A percentile compares a stretch with the other conserved stretches of the same genome.
These are phyloP conservation scores for Oryzias curvinotus DNA, from an alignment of 2,113 vertebrate genomes.

Conservation along the genomic window DNA sequence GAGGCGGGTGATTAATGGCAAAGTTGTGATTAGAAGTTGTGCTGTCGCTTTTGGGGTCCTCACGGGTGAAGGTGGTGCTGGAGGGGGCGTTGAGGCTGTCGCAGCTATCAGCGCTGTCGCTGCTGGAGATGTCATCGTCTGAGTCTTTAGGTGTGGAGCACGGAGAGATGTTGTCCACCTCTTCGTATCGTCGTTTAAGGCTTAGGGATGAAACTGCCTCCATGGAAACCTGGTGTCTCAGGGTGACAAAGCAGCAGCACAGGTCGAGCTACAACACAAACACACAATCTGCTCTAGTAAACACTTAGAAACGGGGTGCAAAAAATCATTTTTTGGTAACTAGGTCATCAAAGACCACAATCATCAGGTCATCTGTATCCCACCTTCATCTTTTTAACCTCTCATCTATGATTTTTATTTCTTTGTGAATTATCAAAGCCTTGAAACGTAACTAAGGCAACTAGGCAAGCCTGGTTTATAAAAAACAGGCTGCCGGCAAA, in stretches of 20 bases:
- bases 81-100: conserved; percentile 93
- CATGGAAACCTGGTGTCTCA: conserved; percentile 75
- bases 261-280: neutral
- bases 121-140: conserved; percentile 94
- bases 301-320: neutral
- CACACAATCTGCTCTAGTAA: neutral
- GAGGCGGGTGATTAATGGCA: neutral
- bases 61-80: conserved; percentile 84
- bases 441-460: conserved; percentile 73
- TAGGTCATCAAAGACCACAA: neutral
- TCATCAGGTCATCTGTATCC: conserved; percentile 67
- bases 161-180: conserved; percentile 86
- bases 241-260: conserved; percentile 18
- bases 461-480: conserved; percentile 62
- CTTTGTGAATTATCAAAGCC: conserved; percentile 66
- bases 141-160: conserved; percentile 87
- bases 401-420: conserved; percentile 58
- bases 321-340: neutral
- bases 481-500: conserved; percentile 45
- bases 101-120: conserved; percentile 96
- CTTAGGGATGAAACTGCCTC: conserved; percentile 85
- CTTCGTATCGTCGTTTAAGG: conserved; percentile 91
- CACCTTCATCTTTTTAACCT: conserved; percentile 54
- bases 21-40: neutral
- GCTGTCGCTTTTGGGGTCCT: conserved; percentile 57